A percentile compares a stretch with the other conserved stretches of the same genome.
phyloP scores from a whole-genome alignment of 2,797 vertebrate species.

The Siniperca undulata region DNA sequence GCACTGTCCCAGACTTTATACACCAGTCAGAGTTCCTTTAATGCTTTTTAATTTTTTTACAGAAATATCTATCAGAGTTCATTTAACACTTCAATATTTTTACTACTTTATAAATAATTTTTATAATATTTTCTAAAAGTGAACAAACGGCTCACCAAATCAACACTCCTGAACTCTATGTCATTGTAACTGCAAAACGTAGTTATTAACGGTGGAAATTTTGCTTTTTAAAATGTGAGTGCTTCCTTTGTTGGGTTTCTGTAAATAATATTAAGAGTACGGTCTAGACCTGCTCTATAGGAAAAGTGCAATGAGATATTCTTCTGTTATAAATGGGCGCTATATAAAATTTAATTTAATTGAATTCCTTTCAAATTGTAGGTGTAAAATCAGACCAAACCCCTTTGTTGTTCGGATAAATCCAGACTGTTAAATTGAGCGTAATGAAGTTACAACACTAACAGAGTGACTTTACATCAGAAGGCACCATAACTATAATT shows the following conservation, averaged over 20 bases:
- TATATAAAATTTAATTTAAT: too few relatives aligned
- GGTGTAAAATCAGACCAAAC: not conserved
- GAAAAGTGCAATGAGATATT: too few relatives aligned
- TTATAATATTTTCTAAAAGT: not conserved
- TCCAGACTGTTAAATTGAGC: constrained; percentile 7
- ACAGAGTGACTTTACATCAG: constrained; percentile 15
- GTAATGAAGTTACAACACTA: constrained; percentile 19
- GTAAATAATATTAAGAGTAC: too few relatives aligned
- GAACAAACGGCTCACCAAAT: not conserved
- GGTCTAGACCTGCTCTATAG: too few relatives aligned
- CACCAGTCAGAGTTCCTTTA: constrained; percentile 5
- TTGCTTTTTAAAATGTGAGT: not conserved
- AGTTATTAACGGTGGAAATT: not conserved
- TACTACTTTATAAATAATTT: too few relatives aligned
- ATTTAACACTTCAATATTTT: not conserved
- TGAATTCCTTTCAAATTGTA: constrained; percentile 7
- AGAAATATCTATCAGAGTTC: not conserved
- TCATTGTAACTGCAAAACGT: not conserved
- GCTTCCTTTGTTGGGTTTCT: not conserved
- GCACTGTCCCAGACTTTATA: not conserved
- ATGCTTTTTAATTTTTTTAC: not conserved
- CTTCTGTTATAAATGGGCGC: too few relatives aligned
- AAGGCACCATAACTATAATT: not conserved
- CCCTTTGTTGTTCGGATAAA: constrained; percentile 32
- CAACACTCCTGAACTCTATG: not conserved